phyloP scores from a whole-genome alignment of 2,797 vertebrate species.

The Nyctibius grandis region DNA sequence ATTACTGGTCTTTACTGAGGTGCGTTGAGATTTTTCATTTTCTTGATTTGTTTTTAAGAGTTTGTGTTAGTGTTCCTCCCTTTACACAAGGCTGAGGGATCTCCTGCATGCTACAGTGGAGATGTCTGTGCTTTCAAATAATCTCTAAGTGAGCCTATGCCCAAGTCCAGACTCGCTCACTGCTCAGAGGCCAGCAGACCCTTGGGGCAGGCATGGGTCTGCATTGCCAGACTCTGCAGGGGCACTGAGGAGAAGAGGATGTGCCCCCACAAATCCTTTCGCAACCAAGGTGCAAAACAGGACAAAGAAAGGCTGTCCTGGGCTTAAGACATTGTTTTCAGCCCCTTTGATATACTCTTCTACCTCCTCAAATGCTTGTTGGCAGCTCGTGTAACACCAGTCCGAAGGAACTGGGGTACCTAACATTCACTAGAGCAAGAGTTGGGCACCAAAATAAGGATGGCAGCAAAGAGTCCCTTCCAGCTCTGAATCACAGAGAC shows the following conservation, averaged over 20 bases:
- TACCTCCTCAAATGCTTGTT: not conserved
- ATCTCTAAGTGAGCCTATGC: not conserved
- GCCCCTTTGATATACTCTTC: not conserved
- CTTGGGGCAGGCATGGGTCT: too few relatives aligned
- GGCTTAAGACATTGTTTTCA: not conserved
- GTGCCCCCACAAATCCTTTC: not conserved
- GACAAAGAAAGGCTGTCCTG: not conserved
- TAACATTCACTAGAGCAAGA: not conserved
- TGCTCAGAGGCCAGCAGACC: not conserved
- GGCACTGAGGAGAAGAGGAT: not conserved
- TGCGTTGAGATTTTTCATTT: not conserved
- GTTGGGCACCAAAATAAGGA: not conserved
- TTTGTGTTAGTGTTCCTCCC: not conserved
- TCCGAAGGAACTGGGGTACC: not conserved
- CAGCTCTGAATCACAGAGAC: not conserved
- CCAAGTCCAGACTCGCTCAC: not conserved
- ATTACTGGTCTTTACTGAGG: not conserved
- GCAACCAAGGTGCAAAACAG: not conserved
- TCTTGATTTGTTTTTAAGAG: not conserved
- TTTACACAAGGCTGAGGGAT: not conserved
- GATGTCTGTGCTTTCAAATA: not conserved
- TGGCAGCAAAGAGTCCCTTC: not conserved
- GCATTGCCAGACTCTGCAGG: not conserved
- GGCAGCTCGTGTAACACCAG: not conserved
- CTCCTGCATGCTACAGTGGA: not conserved